phyloP scores from a whole-genome alignment of 1,140 invertebrate species.

The Drosophila subpulchrella region DNA sequence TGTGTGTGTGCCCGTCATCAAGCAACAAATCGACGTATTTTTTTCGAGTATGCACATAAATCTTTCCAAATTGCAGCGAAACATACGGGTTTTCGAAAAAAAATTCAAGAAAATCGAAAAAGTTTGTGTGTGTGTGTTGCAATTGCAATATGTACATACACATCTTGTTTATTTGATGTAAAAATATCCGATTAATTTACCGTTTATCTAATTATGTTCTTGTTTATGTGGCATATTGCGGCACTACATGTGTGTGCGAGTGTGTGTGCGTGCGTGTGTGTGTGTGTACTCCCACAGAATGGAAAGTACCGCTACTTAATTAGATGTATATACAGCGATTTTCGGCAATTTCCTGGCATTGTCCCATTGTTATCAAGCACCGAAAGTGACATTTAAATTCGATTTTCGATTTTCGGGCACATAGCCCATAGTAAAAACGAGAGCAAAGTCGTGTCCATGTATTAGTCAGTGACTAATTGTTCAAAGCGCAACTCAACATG shows the following conservation, averaged over 20 bases:
- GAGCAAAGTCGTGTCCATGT: conserved; percentile 42
- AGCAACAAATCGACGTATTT: conserved; percentile 11
- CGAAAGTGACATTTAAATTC: conserved; percentile 14
- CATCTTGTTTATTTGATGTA: neutral
- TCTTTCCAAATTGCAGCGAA: neutral
- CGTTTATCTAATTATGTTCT: conserved; percentile 26
- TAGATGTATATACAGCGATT: conserved; percentile 14
- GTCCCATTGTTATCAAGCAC: conserved; percentile 3
- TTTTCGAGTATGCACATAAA: neutral
- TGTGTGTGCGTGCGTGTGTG: neutral
- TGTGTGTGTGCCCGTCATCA: conserved; percentile 21
- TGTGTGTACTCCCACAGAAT: conserved; percentile 17
- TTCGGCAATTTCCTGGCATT: conserved; percentile 1
- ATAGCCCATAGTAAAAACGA: conserved; percentile 38
- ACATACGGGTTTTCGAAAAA: neutral
- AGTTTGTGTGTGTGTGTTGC: neutral
- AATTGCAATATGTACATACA: neutral
- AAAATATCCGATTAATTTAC: conserved; percentile 9
- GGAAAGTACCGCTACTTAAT: neutral
- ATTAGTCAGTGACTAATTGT: conserved; percentile 60
- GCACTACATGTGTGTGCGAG: conserved; percentile 7
- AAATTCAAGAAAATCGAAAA: neutral
- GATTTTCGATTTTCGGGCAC: conserved; percentile 11
- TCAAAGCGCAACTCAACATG: conserved; percentile 78
- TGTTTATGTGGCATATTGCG: conserved; percentile 75